Evolutionary conservation across 2,888 invertebrate species (phyloP).

Genomic region (Pyrrhia umbra): DNA sequence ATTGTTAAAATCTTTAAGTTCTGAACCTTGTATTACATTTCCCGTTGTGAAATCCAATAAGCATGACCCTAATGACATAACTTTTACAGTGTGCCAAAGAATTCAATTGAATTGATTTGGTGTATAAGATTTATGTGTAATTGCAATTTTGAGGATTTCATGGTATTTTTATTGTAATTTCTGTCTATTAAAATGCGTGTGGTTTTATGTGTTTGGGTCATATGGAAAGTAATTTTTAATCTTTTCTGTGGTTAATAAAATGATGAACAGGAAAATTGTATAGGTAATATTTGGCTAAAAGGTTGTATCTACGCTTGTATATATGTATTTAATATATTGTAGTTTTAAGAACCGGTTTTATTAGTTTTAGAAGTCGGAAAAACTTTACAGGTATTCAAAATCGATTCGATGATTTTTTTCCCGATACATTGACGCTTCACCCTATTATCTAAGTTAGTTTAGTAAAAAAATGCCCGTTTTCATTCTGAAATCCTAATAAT

Average conservation of each 20-base stretch:
- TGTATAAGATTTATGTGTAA: constrained; percentile 15
- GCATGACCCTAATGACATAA: constrained; percentile 28
- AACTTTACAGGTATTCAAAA: too few species aligned
- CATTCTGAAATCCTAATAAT: too few species aligned
- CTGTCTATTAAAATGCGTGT: not conserved
- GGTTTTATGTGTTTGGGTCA: not conserved
- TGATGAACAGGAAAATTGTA: not conserved
- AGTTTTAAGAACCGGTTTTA: not conserved
- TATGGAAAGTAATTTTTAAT: not conserved
- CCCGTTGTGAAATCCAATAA: constrained; percentile 46
- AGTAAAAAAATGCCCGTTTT: too few species aligned
- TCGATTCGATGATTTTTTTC: too few species aligned
- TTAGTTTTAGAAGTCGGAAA: too few species aligned
- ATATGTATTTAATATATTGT: not conserved
- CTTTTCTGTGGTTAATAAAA: too few species aligned
- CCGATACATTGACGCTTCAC: too few species aligned
- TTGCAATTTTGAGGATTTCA: constrained; percentile 2
- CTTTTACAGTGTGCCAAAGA: constrained; percentile 13
- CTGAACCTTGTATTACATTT: constrained; percentile 24
- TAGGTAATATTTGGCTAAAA: too few species aligned
- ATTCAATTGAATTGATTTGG: constrained; percentile 26
- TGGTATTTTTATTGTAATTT: not conserved
- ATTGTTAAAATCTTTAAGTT: constrained; percentile 22
- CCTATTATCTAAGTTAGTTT: too few species aligned
- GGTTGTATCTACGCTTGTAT: too few species aligned